phyloP scores from a whole-genome alignment of 2,797 vertebrate genomes.

The Alosa sapidissima region DNA sequence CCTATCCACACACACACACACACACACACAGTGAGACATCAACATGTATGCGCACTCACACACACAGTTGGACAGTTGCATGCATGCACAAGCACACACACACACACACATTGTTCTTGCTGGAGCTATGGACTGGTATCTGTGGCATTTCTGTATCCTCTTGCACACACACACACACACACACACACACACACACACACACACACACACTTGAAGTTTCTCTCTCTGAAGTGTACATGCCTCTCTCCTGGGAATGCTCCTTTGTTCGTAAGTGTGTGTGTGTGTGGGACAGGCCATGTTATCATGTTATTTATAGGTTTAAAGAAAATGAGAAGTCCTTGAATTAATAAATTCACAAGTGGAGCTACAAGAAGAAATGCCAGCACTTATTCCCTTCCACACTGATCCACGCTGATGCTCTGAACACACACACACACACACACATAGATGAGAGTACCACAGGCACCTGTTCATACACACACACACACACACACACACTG shows the following conservation, averaged over 20 bases:
- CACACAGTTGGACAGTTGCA: no score
- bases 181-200: not conserved
- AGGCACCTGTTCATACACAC: conserved; percentile 5
- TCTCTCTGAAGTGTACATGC: not conserved
- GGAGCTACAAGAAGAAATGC: conserved; percentile 35
- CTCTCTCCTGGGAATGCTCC: not conserved
- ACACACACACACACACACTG: not conserved
- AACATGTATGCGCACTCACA: not conserved
- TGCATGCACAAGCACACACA: not conserved
- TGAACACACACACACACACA: conserved; percentile 24
- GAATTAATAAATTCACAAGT: conserved; percentile 34
- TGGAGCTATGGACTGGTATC: no score
- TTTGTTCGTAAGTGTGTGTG: not conserved
- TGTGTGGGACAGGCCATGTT: conserved; percentile 17
- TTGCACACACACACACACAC: not conserved
- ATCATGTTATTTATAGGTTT: conserved; percentile 44
- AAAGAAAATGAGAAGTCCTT: conserved; percentile 34
- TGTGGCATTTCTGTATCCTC: no score
- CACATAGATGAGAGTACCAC: not conserved
- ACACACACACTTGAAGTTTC: not conserved
- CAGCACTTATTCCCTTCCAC: conserved; percentile 35
- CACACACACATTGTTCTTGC: not conserved
- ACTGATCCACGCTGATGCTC: conserved; percentile 1
- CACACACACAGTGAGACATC: not conserved
- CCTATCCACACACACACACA: not conserved